phyloP scores from a whole-genome alignment of 2,113 vertebrate species.

The Hiodon alosoides region DNA sequence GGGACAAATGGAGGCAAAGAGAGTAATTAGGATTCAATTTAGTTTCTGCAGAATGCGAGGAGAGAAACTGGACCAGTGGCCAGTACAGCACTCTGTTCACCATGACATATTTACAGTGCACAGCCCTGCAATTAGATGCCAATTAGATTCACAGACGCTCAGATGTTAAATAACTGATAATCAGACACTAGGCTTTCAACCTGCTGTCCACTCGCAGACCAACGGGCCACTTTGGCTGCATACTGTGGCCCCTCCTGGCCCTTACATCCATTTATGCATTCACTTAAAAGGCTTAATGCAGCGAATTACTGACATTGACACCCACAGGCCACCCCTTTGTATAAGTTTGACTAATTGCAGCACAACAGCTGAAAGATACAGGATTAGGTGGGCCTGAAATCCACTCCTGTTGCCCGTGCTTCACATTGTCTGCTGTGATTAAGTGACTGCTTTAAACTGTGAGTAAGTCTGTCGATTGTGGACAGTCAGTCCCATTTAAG shows the following conservation, averaged over 20 bases:
- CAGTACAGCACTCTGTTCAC: not conserved
- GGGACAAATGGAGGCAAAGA: not conserved
- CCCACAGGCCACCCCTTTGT: no score
- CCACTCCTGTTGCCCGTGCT: no score
- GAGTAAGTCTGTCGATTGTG: no score
- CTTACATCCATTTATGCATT: not conserved
- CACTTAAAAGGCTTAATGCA: conserved; percentile 9
- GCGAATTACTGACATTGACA: not conserved
- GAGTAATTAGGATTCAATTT: not conserved
- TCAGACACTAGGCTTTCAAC: not conserved
- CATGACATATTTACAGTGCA: not conserved
- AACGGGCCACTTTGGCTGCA: not conserved
- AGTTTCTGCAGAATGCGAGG: not conserved
- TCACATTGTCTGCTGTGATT: no score
- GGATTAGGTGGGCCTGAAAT: no score
- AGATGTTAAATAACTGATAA: not conserved
- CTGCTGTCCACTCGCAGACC: not conserved
- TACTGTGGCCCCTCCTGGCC: not conserved
- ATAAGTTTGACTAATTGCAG: no score
- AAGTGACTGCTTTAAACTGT: no score
- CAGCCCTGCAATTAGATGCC: conserved; percentile 15
- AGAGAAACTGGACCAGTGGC: not conserved
- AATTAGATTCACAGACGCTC: not conserved
- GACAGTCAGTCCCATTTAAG: no score
- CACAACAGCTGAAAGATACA: not conserved